Evolutionary conservation across 2,888 invertebrate species (phyloP).

Genomic region (Temnothorax ravouxi): DNA sequence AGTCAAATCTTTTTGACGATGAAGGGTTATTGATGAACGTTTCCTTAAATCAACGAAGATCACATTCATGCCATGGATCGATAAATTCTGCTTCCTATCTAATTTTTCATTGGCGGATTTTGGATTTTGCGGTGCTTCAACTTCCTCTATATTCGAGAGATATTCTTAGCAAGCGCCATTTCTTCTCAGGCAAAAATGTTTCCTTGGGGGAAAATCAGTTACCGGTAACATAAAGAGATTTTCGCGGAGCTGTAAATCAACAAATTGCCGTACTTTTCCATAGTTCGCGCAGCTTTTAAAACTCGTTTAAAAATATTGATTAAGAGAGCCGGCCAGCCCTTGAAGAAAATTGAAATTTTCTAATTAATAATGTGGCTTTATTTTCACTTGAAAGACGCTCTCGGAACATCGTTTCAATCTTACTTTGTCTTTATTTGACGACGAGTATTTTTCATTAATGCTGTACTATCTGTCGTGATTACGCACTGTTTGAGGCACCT

Average conservation of each 20-base stretch:
- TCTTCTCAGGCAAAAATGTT: not conserved
- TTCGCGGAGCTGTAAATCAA: conserved; percentile 11
- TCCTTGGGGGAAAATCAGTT: not conserved
- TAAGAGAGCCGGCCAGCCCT: not conserved
- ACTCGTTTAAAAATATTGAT: conserved; percentile 4
- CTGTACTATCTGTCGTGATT: not conserved
- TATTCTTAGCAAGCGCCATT: conserved; percentile 31
- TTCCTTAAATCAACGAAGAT: conserved; percentile 13
- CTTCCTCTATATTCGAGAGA: conserved; percentile 14
- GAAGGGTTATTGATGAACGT: conserved; percentile 6
- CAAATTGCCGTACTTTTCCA: conserved; percentile 3
- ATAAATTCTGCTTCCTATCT: not conserved
- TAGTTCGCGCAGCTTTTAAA: not conserved
- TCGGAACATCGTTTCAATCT: not conserved
- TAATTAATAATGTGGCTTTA: conserved; percentile 26
- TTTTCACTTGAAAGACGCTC: not conserved
- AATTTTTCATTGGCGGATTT: not conserved
- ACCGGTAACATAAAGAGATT: conserved; percentile 39
- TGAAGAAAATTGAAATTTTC: conserved; percentile 13
- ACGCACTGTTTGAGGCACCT: not conserved
- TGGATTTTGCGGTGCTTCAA: not conserved
- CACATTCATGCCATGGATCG: not conserved
- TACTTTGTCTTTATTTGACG: not conserved
- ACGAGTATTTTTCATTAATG: conserved; percentile 5
- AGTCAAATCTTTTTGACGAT: conserved; percentile 27